Evolutionary conservation across 2,888 invertebrate species (phyloP).

Genomic region (Euproctis similis): DNA sequence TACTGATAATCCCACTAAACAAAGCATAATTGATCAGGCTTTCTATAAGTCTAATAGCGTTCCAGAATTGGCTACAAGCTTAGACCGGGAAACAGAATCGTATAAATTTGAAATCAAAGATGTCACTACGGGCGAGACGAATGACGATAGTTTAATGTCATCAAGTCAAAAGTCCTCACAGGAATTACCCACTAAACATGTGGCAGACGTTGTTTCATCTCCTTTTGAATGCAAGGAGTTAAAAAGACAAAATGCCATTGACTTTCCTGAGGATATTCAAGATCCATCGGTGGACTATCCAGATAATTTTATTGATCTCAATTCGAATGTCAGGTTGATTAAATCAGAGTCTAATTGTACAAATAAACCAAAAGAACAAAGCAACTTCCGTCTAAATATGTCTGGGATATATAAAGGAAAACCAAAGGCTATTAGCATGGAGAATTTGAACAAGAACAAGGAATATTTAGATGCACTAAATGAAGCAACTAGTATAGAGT

Average conservation of each 20-base stretch:
- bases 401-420: constrained; percentile 57
- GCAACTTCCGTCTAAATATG: constrained; percentile 44
- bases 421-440: constrained; percentile 61
- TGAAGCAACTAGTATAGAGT: constrained; percentile 63
- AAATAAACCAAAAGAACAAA: constrained; percentile 30
- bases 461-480: constrained; percentile 47
- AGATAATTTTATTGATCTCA: constrained; percentile 26
- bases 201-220: constrained; percentile 31
- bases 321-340: constrained; percentile 22
- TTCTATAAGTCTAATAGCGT: constrained; percentile 43
- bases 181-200: constrained; percentile 17
- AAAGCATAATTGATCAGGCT: constrained; percentile 54
- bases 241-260: constrained; percentile 52
- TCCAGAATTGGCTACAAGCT: constrained; percentile 22
- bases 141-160: constrained; percentile 35
- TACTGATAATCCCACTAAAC: constrained; percentile 43
- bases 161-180: constrained; percentile 17
- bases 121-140: constrained; percentile 56
- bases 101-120: constrained; percentile 46
- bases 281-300: constrained; percentile 20
- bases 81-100: constrained; percentile 11
- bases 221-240: constrained; percentile 41
- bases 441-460: constrained; percentile 44
- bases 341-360: constrained; percentile 39
- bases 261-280: constrained; percentile 30